Evolutionary conservation across 2,113 vertebrate genomes (phyloP).

Genomic region (Jacana jacana): DNA sequence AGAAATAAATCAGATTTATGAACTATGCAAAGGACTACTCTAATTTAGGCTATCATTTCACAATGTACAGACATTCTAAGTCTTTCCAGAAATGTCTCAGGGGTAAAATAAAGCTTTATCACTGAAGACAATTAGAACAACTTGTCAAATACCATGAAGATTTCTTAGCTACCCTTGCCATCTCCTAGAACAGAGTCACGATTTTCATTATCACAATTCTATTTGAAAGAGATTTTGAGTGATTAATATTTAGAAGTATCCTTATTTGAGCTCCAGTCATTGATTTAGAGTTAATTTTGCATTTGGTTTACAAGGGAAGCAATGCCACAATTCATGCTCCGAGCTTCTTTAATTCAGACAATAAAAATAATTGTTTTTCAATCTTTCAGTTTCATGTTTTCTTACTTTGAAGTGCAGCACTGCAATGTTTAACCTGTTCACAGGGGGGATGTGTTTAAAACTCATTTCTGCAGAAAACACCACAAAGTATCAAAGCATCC

Average conservation of each 20-base stretch:
- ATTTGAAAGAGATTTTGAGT: background rate
- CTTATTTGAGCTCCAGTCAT: background rate
- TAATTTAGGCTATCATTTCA: conserved; percentile 19
- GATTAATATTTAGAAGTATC: background rate
- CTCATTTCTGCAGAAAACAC: background rate
- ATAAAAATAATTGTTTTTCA: background rate
- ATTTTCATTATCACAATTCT: background rate
- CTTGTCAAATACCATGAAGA: conserved; percentile 11
- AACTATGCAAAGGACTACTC: conserved; percentile 12
- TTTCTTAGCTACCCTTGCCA: background rate
- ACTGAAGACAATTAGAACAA: background rate
- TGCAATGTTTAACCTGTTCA: background rate
- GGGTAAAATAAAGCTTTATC: conserved; percentile 42
- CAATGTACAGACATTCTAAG: background rate
- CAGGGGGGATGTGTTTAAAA: background rate
- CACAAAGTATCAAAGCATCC: background rate
- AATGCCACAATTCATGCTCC: background rate
- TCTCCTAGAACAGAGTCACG: background rate
- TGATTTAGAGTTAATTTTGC: background rate
- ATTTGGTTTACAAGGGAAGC: background rate
- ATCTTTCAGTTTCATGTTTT: background rate
- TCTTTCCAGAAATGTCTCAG: conserved; percentile 3
- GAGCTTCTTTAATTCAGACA: background rate
- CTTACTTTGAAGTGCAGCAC: background rate
- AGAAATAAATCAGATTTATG: conserved; percentile 54